Percentiles rank a stretch among this genome's conserved stretches.
These are phyloP conservation scores for Homalodisca vitripennis DNA, from an alignment of 1,140 invertebrate species.

Conservation along the genomic window DNA sequence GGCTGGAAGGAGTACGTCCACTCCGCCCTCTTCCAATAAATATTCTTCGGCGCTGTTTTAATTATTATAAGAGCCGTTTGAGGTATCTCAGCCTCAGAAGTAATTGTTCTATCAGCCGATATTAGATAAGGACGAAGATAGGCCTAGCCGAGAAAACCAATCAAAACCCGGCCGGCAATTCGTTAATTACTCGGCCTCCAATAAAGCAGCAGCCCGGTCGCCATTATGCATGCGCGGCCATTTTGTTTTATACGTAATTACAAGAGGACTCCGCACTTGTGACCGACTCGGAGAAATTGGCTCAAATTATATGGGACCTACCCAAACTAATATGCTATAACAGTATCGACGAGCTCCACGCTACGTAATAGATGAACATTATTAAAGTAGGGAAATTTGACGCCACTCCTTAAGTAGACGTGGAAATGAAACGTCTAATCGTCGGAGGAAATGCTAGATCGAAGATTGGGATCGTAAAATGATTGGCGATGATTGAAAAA, in stretches of 20 bases:
- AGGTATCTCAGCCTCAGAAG: slow-evolving; percentile 23
- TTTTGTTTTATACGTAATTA: slow-evolving; percentile 31
- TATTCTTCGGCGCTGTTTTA: slow-evolving; percentile 30
- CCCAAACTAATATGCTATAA: slow-evolving; percentile 25
- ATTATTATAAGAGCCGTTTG: slow-evolving; percentile 32
- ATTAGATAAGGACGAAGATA: slow-evolving; percentile 37
- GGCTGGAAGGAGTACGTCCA: not conserved
- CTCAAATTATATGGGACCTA: slow-evolving; percentile 26
- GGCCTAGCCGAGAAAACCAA: slow-evolving; percentile 34
- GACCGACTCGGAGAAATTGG: slow-evolving; percentile 20
- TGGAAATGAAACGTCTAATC: slow-evolving; percentile 19
- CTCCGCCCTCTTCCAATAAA: slow-evolving; percentile 24
- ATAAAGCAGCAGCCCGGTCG: not conserved
- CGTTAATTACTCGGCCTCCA: slow-evolving; percentile 36
- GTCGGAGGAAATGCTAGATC: not conserved
- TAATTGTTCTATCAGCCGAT: slow-evolving; percentile 37
- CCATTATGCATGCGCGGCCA: slow-evolving; percentile 14
- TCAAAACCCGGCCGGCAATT: slow-evolving; percentile 29
- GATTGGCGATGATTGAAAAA: slow-evolving; percentile 3
- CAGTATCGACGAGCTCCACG: slow-evolving; percentile 19
- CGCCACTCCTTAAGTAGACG: slow-evolving; percentile 24
- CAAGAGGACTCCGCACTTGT: slow-evolving; percentile 16
- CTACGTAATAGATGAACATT: slow-evolving; percentile 21
- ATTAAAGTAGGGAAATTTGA: slow-evolving; percentile 16
- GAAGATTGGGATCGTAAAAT: not conserved